These are phyloP conservation scores for Andrena praecox DNA, from an alignment of 2,888 invertebrate genomes.

Conservation along the genomic window DNA sequence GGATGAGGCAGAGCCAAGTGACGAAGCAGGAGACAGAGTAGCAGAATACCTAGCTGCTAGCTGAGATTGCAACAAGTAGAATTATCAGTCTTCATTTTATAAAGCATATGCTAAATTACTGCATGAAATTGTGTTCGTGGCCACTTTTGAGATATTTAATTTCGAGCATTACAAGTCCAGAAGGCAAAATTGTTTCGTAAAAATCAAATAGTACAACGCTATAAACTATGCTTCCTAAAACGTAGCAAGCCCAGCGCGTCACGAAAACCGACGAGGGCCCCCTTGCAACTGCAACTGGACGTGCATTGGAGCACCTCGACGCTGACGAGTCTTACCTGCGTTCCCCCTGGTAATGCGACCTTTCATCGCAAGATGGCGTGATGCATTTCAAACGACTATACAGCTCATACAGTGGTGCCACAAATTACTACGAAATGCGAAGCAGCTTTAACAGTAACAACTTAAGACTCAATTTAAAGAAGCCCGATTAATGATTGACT, in stretches of 20 bases:
- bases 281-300: conserved; percentile 52
- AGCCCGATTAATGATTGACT: conserved; percentile 14
- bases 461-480: not conserved
- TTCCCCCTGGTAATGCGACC: conserved; percentile 9
- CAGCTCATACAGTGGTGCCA: not conserved
- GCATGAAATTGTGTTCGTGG: no score
- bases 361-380: conserved; percentile 63
- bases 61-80: no score
- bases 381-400: conserved; percentile 24
- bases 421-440: not conserved
- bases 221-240: no score
- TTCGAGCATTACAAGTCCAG: no score
- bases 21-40: no score
- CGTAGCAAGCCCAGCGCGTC: not conserved
- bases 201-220: no score
- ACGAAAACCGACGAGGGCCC: not conserved
- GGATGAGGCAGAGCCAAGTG: no score
- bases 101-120: no score
- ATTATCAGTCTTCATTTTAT: no score
- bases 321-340: conserved; percentile 52
- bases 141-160: no score
- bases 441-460: not conserved
- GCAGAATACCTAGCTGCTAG: no score
- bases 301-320: conserved; percentile 16
- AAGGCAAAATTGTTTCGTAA: no score